Conservation (phyloP, 2,797 vertebrate genomes). For the Micropoecilia bifurca region DNA sequence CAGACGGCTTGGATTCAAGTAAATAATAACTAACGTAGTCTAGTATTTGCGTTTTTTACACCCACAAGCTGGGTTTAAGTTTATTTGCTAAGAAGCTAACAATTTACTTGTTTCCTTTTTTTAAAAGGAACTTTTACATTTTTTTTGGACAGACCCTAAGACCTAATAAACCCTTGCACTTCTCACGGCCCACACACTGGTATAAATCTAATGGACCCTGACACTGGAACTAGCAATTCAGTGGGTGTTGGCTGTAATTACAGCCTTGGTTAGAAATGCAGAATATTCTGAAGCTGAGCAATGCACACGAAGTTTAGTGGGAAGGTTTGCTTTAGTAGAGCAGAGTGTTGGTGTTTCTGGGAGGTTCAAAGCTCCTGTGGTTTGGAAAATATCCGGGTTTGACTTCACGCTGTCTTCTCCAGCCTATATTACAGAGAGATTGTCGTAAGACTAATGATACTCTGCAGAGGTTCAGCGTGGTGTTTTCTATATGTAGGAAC, state of each 20-base stretch:
- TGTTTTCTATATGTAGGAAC: slow-evolving; percentile 27
- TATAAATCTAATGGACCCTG: slow-evolving; percentile 42
- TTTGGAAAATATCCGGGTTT: slow-evolving; percentile 62
- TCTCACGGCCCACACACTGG: slow-evolving; percentile 15
- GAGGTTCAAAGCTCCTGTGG: slow-evolving; percentile 76
- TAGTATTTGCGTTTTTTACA: background rate
- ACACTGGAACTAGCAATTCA: slow-evolving; percentile 64
- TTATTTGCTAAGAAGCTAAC: slow-evolving; percentile 11
- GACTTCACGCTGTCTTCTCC: slow-evolving; percentile 28
- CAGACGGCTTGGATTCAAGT: slow-evolving; percentile 90
- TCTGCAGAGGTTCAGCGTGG: slow-evolving; percentile 18
- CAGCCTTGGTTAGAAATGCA: slow-evolving; percentile 46
- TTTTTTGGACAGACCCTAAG: background rate
- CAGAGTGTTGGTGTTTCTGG: slow-evolving; percentile 51
- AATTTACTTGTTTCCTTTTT: background rate
- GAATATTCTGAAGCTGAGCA: slow-evolving; percentile 29
- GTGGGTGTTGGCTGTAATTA: slow-evolving; percentile 71
- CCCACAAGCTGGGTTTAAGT: background rate
- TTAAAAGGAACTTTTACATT: slow-evolving; percentile 1
- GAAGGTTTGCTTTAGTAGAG: slow-evolving; percentile 52
- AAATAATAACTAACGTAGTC: slow-evolving; percentile 36
- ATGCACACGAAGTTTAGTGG: slow-evolving; percentile 41
- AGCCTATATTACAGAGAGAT: slow-evolving; percentile 50
- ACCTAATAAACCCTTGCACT: background rate
- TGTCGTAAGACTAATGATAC: slow-evolving; percentile 26